phyloP scores from a whole-genome alignment of 2,888 invertebrate species.

The Scaeva pyrastri region DNA sequence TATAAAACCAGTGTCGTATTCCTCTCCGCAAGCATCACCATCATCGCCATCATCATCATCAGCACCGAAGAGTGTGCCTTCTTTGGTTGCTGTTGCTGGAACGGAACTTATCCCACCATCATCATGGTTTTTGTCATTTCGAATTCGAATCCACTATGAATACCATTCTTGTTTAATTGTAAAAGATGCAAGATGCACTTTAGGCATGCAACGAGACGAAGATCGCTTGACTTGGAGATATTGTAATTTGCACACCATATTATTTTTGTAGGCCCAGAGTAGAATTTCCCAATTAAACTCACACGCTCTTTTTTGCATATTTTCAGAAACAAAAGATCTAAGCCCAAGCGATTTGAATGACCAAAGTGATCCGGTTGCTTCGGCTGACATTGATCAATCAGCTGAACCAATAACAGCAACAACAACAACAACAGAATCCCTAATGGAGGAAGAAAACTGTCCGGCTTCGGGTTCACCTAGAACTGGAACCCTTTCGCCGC shows the following conservation, averaged over 20 bases:
- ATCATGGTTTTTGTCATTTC: conserved; percentile 44
- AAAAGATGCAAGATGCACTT: conserved; percentile 51
- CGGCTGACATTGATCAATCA: conserved; percentile 68
- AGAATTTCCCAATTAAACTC: conserved; percentile 45
- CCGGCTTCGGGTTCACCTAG: conserved; percentile 71
- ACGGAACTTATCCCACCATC: conserved; percentile 66
- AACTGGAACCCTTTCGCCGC: conserved; percentile 68
- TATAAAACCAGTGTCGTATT: conserved; percentile 39
- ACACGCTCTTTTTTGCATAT: conserved; percentile 2
- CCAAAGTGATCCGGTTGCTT: conserved; percentile 66
- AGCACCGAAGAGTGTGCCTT: conserved; percentile 27
- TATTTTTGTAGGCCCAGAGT: background rate
- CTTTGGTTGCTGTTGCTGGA: conserved; percentile 26
- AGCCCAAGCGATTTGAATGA: conserved; percentile 80
- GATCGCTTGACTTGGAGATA: conserved; percentile 17
- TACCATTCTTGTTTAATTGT: conserved; percentile 64
- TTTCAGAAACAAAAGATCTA: conserved; percentile 83
- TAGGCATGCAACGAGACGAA: conserved; percentile 34
- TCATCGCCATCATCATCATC: background rate
- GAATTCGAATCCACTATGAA: conserved; percentile 51
- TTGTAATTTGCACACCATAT: conserved; percentile 43
- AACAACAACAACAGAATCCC: conserved; percentile 56
- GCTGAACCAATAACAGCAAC: conserved; percentile 49
- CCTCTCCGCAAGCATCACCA: conserved; percentile 28
- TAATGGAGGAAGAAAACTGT: conserved; percentile 65